Base-by-base conservation (phyloP, 2,797 vertebrate genomes). In the Parauchenoglanis punctatus region DNA sequence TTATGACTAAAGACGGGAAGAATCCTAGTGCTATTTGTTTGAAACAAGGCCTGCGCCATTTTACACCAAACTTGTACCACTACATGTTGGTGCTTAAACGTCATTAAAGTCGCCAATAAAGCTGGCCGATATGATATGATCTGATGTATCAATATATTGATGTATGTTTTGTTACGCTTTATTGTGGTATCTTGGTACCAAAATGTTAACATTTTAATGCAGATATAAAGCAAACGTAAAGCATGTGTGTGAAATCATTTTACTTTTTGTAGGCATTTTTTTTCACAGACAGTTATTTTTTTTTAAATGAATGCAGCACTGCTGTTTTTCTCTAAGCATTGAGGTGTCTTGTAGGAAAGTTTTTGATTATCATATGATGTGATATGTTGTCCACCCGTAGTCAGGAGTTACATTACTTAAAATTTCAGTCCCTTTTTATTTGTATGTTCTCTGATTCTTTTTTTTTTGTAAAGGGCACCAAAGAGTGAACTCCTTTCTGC, bases 1-100 rank as follows among this genome's bases (percentile, higher is more conserved):
- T 90, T 84, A 56, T 83, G 86, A 46, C 70, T 83, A 52, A 83
- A 85, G 85, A 58, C 77, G 10, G 52, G 63, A 88, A 58, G 59
- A 70, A 46, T 15, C 3, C 49, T 61, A 31, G 67, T 59, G 6
- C 49, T 28, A 0, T n/a, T 61, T 46, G 40, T 81, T 46, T 25
- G 63, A 80, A 83, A 85, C 56, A 18, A 52, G 54, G 40, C 63
- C n/a, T 63, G 65, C 44, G 81, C 31, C 31, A 70, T 40, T 77
- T 18, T n/a, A 44, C 78, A 28, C 17, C 11, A 44, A 61, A 4
- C 54, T 58, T n/a, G 12, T 58, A 44, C 63, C 23, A 35, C 8
- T 2, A 1, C 25, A 63, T 17, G 15, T 75, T 58, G 35, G 44
- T 31, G 49, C 81, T 52, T 49, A 72, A 84, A 56, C 0, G 4